Evolutionary conservation across 2,797 vertebrate species (phyloP).

Genomic region (Coregonus suidteri): DNA sequence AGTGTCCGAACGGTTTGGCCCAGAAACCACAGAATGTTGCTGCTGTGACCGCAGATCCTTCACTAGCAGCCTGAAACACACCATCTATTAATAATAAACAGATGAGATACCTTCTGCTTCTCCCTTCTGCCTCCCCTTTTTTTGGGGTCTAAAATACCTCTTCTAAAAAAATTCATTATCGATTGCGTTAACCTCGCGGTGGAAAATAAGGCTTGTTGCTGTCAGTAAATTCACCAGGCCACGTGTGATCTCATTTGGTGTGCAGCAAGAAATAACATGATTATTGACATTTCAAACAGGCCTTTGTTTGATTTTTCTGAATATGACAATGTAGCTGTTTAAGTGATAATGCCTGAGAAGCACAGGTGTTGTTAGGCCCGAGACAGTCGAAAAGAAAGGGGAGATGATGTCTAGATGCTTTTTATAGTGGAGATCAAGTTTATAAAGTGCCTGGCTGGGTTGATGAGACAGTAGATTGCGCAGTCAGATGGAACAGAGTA

Average conservation of each 20-base stretch:
- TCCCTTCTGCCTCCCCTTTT: background rate
- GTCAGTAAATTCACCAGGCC: background rate
- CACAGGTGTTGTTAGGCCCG: too few species aligned
- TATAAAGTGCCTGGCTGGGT: too few species aligned
- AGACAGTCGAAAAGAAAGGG: too few species aligned
- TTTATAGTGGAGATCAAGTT: too few species aligned
- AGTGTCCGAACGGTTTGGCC: too few species aligned
- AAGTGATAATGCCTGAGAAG: too few species aligned
- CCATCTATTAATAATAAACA: background rate
- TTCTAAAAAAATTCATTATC: slow-evolving; percentile 15
- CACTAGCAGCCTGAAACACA: background rate
- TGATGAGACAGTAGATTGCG: too few species aligned
- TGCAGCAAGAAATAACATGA: slow-evolving; percentile 20
- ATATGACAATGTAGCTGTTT: too few species aligned
- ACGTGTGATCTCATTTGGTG: slow-evolving; percentile 3
- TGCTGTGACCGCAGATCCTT: background rate
- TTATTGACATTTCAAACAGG: slow-evolving; percentile 6
- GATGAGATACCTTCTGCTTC: background rate
- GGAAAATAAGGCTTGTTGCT: background rate
- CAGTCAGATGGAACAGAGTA: too few species aligned
- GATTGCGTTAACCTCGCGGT: background rate
- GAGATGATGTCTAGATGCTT: too few species aligned
- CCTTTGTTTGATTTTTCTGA: slow-evolving; percentile 15
- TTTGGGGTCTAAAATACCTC: background rate
- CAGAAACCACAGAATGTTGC: background rate